Percentiles rank a stretch among this genome's conserved stretches.
These are phyloP conservation scores for Erynnis tages DNA, from an alignment of 2,888 invertebrate species.

Conservation along the genomic window DNA sequence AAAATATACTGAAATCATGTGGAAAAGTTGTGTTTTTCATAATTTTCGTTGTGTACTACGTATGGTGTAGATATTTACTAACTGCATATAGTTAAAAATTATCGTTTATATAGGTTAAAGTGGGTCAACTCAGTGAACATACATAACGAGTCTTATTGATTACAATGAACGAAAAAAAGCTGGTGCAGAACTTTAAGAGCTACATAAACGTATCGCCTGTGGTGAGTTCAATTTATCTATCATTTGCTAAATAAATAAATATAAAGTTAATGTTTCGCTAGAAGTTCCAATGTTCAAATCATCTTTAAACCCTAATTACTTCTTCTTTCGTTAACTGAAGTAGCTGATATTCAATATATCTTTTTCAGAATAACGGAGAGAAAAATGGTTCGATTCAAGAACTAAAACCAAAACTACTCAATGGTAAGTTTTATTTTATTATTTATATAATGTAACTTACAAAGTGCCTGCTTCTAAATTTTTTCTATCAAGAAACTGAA, in stretches of 20 bases:
- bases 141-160: constrained; percentile 43
- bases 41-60: constrained; percentile 41
- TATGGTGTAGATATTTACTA: constrained; percentile 38
- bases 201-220: constrained; percentile 74
- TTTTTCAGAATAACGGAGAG: constrained; percentile 72
- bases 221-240: constrained; percentile 46
- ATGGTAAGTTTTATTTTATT: constrained; percentile 63
- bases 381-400: constrained; percentile 77
- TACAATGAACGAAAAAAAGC: constrained; percentile 80
- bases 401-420: constrained; percentile 75
- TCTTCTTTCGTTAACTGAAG: neutral
- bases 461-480: no score
- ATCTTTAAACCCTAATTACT: neutral
- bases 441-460: neutral
- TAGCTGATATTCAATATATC: neutral
- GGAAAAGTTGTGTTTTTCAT: constrained; percentile 43
- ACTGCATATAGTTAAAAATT: constrained; percentile 37
- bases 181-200: constrained; percentile 80
- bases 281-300: neutral
- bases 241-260: neutral
- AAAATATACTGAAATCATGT: constrained; percentile 60
- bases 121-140: constrained; percentile 58
- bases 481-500: no score
- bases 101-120: constrained; percentile 45
- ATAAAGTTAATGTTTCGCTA: neutral